Percentiles rank a stretch among this genome's conserved stretches.
phyloP scores from a whole-genome alignment of 2,113 vertebrate species.

The Rhadina sibilatrix region DNA sequence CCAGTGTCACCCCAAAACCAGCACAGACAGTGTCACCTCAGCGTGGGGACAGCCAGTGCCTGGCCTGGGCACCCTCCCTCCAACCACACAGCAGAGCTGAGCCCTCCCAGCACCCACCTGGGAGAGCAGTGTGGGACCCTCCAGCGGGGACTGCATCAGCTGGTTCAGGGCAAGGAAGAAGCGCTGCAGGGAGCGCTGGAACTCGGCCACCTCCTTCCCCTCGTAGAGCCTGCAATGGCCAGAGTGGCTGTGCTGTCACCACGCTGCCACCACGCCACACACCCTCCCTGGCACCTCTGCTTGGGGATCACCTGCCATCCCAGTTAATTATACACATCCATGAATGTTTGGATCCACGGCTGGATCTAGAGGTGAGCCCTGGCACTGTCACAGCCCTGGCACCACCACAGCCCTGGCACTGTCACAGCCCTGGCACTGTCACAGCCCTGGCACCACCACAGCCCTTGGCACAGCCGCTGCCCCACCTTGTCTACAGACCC shows the following conservation, averaged over 20 bases:
- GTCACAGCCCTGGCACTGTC: background rate
- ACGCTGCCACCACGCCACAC: rapidly evolving
- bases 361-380: background rate
- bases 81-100: background rate
- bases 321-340: rapidly evolving
- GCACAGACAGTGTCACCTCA: background rate
- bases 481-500: rapidly evolving
- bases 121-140: slow-evolving; percentile 28
- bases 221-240: slow-evolving; percentile 51
- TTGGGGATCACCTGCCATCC: rapidly evolving
- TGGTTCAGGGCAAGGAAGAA: slow-evolving; percentile 45
- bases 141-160: slow-evolving; percentile 46
- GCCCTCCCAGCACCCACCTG: slow-evolving; percentile 11
- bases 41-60: background rate
- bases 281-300: background rate
- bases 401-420: background rate
- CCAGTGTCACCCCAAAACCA: background rate
- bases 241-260: background rate
- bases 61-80: background rate
- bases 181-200: background rate
- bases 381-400: background rate
- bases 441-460: background rate
- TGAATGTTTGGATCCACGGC: rapidly evolving
- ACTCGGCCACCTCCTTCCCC: slow-evolving; percentile 41
- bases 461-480: background rate